Evolutionary conservation across 2,113 vertebrate genomes (phyloP), one percentile per base, ranked within the genome.

Genomic region (Chloroceryle aenea): DNA sequence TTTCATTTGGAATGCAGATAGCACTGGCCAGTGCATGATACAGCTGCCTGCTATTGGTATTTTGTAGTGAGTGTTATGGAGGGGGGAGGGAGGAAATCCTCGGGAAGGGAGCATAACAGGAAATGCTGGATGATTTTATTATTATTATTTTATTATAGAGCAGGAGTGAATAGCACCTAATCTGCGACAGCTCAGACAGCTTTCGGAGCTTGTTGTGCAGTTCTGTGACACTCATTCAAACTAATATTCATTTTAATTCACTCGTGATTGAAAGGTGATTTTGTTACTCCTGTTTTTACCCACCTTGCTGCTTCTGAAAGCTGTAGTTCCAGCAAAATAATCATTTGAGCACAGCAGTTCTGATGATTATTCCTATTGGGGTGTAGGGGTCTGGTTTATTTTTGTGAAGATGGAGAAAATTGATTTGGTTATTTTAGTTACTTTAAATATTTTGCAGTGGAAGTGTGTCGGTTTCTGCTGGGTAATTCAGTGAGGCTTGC

Each of bases 121-220:
- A 97, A 96, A 72, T 36, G 61, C 30, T 86, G 43, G 48, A 42
- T 86, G 34, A 40, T 59, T 63, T 82, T 84, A 75, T 83, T 90
- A 52, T 77, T 90, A 63, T 78, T 90, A 67, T 89, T 96, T 81
- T 74, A 80, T 78, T 87, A 36, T 50, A 75, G 61, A 92, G 86
- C 80, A 95, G 56, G 38, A 47, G 30, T 90, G 76, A 86, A 38
- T 66, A 66, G 69, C 71, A 61, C 34, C 69, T 84, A 12, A 81
- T 92, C 69, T 0, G 29, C 91, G 71, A 89, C 71, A 82, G 90
- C 78, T 89, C 55, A 83, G 62, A 42, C 93, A 85, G 82, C 62
- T 93, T 87, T 79, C 59, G 50, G 81, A 73, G 81, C 55, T 90
- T 79, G 29, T 75, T 81, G n/a, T 72, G 29, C 1, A 6, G 55